Evolutionary conservation across 2,797 vertebrate genomes (phyloP), one percentile per base, ranked within the genome.

Genomic region (Enoplosus armatus): DNA sequence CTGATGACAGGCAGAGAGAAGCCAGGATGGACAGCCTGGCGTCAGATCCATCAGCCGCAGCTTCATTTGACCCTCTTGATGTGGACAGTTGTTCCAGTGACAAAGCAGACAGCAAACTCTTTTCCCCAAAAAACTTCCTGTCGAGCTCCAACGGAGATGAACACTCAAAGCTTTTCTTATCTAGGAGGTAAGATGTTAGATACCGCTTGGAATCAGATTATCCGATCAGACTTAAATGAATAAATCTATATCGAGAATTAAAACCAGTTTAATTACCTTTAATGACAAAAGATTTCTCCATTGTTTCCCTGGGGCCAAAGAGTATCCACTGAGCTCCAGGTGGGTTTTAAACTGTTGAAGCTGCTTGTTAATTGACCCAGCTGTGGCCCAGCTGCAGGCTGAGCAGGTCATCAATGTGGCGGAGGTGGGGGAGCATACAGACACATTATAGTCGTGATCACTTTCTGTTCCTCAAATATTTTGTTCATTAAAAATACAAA

Each of bases 91-190:
- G 85, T 8, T 93, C 93, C 60, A 89, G 18, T 0, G 91, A 94
- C 66, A 90, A 55, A 41, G 88, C 72, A 27, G 93, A 94, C n/a
- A 85, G 43, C 41, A 91, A 70, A 85, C 90, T 94, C 59, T 90
- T 89, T 6, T 94, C 90, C 7, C 74, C 88, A 22, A 89, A 85
- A 50, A 96, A 93, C 41, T 56, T 92, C 66, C 53, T 89, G 85
- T 96, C 93, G 9, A 95, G 70, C 50, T 94, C 94, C 0, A 90
- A 91, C 26, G 88, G 83, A 39, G 94, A 94, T 0, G 73, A 74
- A 47, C 61, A 75, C 48, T 94, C 93, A 50, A 85, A 90, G 71
- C 89, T 94, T 47, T 76, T 87, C 45, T 79, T 29, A 31, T 93
- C 95, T 95, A 54, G 7, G 53, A 76, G 48, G 51, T 1, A 56